Conservation (phyloP, 2,113 vertebrate species). For the Turnix velox region DNA sequence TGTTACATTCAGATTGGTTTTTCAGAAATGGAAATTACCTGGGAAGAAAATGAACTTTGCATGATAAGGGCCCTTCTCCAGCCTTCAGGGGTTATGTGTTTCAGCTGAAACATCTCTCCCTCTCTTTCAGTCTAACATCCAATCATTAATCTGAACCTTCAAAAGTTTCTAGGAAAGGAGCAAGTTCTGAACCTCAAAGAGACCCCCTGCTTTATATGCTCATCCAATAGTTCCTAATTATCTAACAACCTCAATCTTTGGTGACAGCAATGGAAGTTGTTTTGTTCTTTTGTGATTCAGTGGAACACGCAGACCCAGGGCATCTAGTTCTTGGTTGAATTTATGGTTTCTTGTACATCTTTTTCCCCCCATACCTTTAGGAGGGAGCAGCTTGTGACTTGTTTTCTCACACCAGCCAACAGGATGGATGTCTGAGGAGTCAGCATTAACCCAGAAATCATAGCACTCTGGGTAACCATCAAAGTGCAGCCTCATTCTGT, state of each 20-base stretch:
- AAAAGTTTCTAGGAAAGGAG: background rate
- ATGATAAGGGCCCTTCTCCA: background rate
- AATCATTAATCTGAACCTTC: conserved; percentile 39
- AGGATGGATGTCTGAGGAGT: conserved; percentile 87
- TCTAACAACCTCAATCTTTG: background rate
- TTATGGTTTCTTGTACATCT: background rate
- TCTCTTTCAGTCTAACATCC: background rate
- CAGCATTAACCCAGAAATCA: conserved; percentile 91
- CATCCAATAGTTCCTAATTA: background rate
- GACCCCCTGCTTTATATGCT: background rate
- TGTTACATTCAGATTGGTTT: background rate
- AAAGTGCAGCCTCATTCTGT: conserved; percentile 85
- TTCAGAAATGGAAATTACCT: conserved; percentile 43
- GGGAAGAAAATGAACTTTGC: conserved; percentile 21
- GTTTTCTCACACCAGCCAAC: conserved; percentile 92
- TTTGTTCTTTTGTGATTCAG: background rate
- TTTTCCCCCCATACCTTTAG: conserved; percentile 78
- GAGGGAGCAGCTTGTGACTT: conserved; percentile 83
- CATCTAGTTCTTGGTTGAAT: background rate
- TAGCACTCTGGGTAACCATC: conserved; percentile 90
- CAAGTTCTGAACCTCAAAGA: background rate
- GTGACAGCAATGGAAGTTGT: background rate
- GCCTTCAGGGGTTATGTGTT: background rate
- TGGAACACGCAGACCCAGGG: background rate
- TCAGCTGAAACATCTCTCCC: background rate